phyloP scores from a whole-genome alignment of 2,113 vertebrate genomes.

The Cheilinus undulatus region DNA sequence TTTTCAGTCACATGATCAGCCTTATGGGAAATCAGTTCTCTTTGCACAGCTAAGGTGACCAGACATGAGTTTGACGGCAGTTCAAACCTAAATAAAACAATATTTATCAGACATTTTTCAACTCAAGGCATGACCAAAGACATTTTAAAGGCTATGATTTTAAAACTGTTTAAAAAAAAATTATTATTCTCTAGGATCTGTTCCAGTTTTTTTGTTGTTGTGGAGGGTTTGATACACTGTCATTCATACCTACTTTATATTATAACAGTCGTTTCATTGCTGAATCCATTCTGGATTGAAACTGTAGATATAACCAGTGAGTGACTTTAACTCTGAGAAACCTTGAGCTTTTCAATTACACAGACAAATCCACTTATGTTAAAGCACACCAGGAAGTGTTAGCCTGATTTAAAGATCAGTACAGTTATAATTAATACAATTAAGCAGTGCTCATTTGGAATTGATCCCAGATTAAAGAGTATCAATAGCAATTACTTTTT shows the following conservation, averaged over 20 bases:
- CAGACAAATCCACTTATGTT: neutral
- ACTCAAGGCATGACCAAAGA: constrained; percentile 20
- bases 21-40: neutral
- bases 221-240: neutral
- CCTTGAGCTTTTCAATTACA: neutral
- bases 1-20: neutral
- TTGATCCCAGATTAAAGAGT: neutral
- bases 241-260: neutral
- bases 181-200: neutral
- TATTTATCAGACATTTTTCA: constrained; percentile 19
- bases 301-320: neutral
- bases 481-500: neutral
- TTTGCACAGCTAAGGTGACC: neutral
- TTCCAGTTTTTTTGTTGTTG: neutral
- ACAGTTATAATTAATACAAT: constrained; percentile 4
- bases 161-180: constrained; percentile 20
- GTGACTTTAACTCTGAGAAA: neutral
- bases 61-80: neutral
- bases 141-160: constrained; percentile 27
- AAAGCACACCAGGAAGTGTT: constrained; percentile 11
- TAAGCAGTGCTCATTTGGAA: constrained; percentile 8
- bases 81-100: constrained; percentile 20
- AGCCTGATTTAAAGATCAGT: neutral
- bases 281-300: neutral
- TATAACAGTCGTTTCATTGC: neutral